Evolutionary conservation across 92 coral and sea anemone species (phyloP), one percentile per base, ranked within the genome.

Genomic region (Muricea muricata): DNA sequence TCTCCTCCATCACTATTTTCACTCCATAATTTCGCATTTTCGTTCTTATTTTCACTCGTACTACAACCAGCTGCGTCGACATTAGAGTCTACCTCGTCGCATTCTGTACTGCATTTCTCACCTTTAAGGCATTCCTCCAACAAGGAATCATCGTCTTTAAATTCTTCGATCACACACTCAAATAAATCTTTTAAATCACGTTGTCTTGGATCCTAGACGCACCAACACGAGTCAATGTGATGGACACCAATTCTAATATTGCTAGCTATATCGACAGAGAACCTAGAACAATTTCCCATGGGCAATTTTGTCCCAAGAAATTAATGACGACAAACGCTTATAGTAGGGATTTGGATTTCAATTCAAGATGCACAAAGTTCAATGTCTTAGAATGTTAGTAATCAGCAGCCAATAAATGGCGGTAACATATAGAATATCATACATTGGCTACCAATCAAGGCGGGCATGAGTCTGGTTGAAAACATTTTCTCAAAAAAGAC

Each of bases 201-300:
- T 76, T 97, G 99, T 24, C 83, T 94, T 17, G 99, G 99, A 48
- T 97, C 99, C 99, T 97, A 46, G 2, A 76, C n/a, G n/a, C n/a
- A n/a, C n/a, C n/a, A n/a, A n/a, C n/a, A n/a, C n/a, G n/a, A n/a
- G n/a, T n/a, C n/a, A n/a, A n/a, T n/a, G n/a, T n/a, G 30, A 57
- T 32, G 57, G 18, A 87, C n/a, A n/a, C n/a, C n/a, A 65, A 60
- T 26, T 13, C 23, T 0, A n/a, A 74, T 14, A 15, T n/a, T n/a
- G n/a, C n/a, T n/a, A n/a, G n/a, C n/a, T n/a, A n/a, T n/a, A n/a
- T n/a, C n/a, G n/a, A n/a, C n/a, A n/a, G n/a, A 29, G n/a, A 46
- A 70, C 20, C n/a, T 37, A 37, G 42, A 37, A 4, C 9, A 37
- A 37, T 37, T 37, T 25, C 61, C 6, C 7, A 54, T 15, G 20